phyloP scores from a whole-genome alignment of 92 coral and sea anemone genomes.

The Nematostella vectensis region DNA sequence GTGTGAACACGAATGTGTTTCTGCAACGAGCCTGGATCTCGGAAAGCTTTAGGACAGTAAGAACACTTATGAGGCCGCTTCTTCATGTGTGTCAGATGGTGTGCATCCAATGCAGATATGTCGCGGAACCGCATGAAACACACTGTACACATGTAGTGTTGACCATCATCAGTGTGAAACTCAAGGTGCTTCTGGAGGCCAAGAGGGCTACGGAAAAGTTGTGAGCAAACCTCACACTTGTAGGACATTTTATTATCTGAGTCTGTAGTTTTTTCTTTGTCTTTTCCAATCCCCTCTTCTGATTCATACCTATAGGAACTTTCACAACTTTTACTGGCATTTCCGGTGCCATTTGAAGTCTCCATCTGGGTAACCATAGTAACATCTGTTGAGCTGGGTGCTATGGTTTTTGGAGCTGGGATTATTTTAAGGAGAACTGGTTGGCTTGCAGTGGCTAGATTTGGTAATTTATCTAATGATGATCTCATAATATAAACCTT shows the following conservation, averaged over 20 bases:
- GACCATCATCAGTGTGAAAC: constrained; percentile 86
- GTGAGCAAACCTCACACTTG: constrained; percentile 89
- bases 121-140: constrained; percentile 69
- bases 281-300: too few species aligned
- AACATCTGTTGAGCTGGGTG: too few species aligned
- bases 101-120: constrained; percentile 58
- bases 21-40: constrained; percentile 99
- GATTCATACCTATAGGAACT: too few species aligned
- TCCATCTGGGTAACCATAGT: too few species aligned
- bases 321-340: too few species aligned
- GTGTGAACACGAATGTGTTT: constrained; percentile 96
- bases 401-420: too few species aligned
- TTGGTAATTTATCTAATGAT: too few species aligned
- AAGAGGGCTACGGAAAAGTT: constrained; percentile 80
- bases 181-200: constrained; percentile 95
- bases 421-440: too few species aligned
- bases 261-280: not conserved
- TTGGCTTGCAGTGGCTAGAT: too few species aligned
- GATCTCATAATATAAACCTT: too few species aligned
- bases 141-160: constrained; percentile 74
- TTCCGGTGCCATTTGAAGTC: too few species aligned
- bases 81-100: constrained; percentile 65
- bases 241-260: constrained; percentile 29
- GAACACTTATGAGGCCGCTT: constrained; percentile 90
- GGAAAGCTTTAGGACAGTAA: constrained; percentile 88